phyloP scores from a whole-genome alignment of 2,113 vertebrate genomes.

The Apus apus region DNA sequence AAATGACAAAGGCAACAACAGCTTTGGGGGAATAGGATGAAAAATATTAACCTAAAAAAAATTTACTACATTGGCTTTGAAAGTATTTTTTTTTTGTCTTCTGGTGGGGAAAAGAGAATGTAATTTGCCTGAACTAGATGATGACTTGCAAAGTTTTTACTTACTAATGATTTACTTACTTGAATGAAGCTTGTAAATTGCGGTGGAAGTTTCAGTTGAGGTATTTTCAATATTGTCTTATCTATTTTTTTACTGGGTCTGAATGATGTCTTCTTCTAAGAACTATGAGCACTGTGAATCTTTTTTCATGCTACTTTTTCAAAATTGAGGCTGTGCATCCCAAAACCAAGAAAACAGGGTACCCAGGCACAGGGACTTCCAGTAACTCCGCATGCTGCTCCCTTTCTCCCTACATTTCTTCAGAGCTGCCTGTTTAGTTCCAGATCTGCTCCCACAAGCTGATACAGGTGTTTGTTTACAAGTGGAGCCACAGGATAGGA shows the following conservation, averaged over 20 bases:
- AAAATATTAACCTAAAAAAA: neutral
- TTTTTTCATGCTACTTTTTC: neutral
- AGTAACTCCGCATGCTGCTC: neutral
- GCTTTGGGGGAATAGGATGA: neutral
- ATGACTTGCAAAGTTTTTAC: neutral
- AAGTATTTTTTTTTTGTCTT: neutral
- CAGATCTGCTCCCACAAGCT: neutral
- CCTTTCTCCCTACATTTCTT: neutral
- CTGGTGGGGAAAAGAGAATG: neutral
- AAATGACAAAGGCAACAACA: neutral
- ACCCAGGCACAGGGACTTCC: neutral
- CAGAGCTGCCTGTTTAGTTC: neutral
- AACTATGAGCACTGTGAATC: neutral
- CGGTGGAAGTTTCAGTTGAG: neutral
- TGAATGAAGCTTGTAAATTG: conserved; percentile 3
- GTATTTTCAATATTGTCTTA: neutral
- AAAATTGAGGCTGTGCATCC: neutral
- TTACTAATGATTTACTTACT: conserved; percentile 9
- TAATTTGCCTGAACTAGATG: neutral
- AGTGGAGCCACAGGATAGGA: neutral
- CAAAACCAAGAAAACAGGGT: neutral
- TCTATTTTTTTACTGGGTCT: neutral
- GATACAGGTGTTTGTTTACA: neutral
- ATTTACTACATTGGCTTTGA: neutral
- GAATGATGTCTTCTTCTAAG: neutral